Base-by-base conservation (phyloP, 2,888 invertebrate species). In the Drosophila antonietae region DNA sequence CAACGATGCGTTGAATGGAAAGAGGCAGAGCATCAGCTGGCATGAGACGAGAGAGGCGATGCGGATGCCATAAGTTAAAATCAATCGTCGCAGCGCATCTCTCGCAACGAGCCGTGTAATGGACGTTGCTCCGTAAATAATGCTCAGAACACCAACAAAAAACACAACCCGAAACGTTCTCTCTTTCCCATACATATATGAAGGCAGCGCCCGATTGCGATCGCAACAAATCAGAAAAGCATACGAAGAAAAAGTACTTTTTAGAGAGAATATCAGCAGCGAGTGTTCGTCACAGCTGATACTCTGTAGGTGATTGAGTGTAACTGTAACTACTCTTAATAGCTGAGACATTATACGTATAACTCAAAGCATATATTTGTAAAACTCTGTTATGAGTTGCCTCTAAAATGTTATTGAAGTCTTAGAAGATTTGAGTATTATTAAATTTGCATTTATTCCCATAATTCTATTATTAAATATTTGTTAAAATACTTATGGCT, bases 1-100 rank as follows among this genome's bases (percentile, higher is more conserved):
- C 91, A 91, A 91, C 92, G 90, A 91, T 91, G 91, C 91, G 91
- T 91, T 91, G 91, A 91, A 89, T 90, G 15, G 23, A n/a, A 14
- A 8, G 15, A 12, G 8, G 3, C 3, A 5, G 14, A 8, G 47
- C 28, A 31, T 14, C 31, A 80, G 72, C 72, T 56, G 57, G 56
- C 44, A 49, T 37, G 49, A 64, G 23, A 14, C 44, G 52, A 44
- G 53, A 41, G 53, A 69, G 28, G 31, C 47, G 59, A 57, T 28
- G 53, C 47, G 41, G 61, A 66, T 68, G 88, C 79, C 79, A 75
- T 66, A 73, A 65, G 79, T 72, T 74, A 61, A 80, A 86, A 86
- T 83, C 90, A 90, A 86, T 86, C 86, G 88, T 68, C 71, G 70
- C 64, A 69, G 62, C 78, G 84, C 55, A 84, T 89, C 88, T 84